A percentile compares a stretch with the other conserved stretches of the same genome.
phyloP scores from a whole-genome alignment of 2,113 vertebrate species.

The Perognathus longimembris region DNA sequence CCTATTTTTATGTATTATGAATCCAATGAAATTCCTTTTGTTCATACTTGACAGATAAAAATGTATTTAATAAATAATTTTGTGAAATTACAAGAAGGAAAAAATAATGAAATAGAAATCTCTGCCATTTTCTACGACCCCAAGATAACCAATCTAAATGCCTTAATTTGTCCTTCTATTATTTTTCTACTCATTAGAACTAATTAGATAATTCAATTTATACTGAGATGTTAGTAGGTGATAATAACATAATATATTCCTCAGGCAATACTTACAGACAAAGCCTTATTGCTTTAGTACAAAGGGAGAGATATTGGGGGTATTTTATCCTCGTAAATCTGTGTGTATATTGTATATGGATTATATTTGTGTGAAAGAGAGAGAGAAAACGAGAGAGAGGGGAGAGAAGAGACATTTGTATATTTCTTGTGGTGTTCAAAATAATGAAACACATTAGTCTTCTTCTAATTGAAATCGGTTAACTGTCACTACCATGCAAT shows the following conservation, averaged over 20 bases:
- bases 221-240: not conserved
- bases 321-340: not conserved
- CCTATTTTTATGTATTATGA: not conserved
- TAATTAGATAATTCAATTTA: constrained; percentile 50
- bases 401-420: not conserved
- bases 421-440: not conserved
- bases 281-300: not conserved
- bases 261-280: not conserved
- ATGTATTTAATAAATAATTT: constrained; percentile 22
- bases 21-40: not conserved
- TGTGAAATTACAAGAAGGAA: not conserved
- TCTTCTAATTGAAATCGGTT: not conserved
- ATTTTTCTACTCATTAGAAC: not conserved
- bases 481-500: not conserved
- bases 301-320: not conserved
- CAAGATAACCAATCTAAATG: constrained; percentile 13
- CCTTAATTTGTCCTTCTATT: not conserved
- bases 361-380: not conserved
- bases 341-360: not conserved
- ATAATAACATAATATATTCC: constrained; percentile 17
- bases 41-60: constrained; percentile 13
- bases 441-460: not conserved
- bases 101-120: not conserved
- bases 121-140: not conserved
- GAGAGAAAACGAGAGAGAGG: not conserved